phyloP scores from a whole-genome alignment of 2,113 vertebrate genomes.

The Trichomycterus rosablanca region DNA sequence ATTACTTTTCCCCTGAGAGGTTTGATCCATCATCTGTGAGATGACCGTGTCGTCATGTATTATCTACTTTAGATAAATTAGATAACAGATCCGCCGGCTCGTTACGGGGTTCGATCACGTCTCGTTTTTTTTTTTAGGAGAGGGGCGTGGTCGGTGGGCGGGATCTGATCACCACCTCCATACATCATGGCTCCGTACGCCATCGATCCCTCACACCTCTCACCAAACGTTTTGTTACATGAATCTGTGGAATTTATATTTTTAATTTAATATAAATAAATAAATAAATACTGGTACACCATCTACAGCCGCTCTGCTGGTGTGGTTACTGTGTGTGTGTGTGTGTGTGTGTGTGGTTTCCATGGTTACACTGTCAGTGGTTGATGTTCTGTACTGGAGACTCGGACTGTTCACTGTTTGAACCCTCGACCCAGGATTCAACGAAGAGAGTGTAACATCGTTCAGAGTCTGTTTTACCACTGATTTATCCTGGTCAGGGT shows the following conservation, averaged over 20 bases:
- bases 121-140: background rate
- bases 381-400: too few species aligned
- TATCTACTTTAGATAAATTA: constrained; percentile 40
- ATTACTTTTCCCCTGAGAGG: constrained; percentile 29
- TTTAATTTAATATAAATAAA: constrained; percentile 99
- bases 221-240: constrained; percentile 94
- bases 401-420: too few species aligned
- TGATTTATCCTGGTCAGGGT: too few species aligned
- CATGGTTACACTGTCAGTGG: too few species aligned
- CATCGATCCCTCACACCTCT: constrained; percentile 39
- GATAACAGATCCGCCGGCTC: constrained; percentile 38
- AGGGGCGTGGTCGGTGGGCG: constrained; percentile 11
- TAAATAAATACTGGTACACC: constrained; percentile 99
- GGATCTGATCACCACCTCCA: constrained; percentile 14
- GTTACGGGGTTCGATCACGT: constrained; percentile 38
- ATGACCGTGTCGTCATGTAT: constrained; percentile 38
- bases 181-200: constrained; percentile 43
- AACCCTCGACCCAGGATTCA: too few species aligned
- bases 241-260: constrained; percentile 99
- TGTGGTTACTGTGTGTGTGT: too few species aligned
- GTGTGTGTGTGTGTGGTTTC: too few species aligned
- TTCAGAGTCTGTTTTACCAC: too few species aligned
- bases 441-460: too few species aligned
- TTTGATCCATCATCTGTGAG: constrained; percentile 29
- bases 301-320: too few species aligned